A percentile compares a stretch with the other conserved stretches of the same genome.
phyloP scores from a whole-genome alignment of 2,888 invertebrate genomes.

The Teleogryllus oceanicus region DNA sequence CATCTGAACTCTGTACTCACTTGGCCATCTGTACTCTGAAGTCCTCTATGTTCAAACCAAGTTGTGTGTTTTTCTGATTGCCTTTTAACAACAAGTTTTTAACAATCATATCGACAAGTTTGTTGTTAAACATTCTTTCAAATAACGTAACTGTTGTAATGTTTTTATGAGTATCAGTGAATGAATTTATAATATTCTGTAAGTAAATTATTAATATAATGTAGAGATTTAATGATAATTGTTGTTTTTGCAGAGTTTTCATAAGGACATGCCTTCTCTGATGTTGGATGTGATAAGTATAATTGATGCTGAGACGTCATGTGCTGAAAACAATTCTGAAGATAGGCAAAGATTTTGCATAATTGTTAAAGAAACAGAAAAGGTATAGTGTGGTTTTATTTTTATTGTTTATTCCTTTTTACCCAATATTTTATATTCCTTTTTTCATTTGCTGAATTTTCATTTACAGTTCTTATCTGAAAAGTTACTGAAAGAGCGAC shows the following conservation, averaged over 20 bases:
- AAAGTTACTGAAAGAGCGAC: slow-evolving; percentile 81
- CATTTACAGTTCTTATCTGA: slow-evolving; percentile 66
- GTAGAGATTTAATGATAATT: not conserved
- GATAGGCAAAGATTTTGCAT: slow-evolving; percentile 73
- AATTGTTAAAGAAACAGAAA: slow-evolving; percentile 75
- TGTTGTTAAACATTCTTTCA: too few species aligned
- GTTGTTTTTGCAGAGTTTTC: slow-evolving; percentile 58
- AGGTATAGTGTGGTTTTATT: slow-evolving; percentile 50
- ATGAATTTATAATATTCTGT: not conserved
- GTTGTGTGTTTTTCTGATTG: too few species aligned
- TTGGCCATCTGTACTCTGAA: too few species aligned
- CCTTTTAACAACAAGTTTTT: too few species aligned
- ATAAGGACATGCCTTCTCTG: slow-evolving; percentile 76
- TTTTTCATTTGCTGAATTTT: slow-evolving; percentile 28
- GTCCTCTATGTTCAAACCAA: too few species aligned
- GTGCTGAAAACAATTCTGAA: slow-evolving; percentile 62
- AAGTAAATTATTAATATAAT: slow-evolving; percentile 11
- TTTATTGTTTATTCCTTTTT: slow-evolving; percentile 26
- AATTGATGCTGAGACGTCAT: slow-evolving; percentile 76
- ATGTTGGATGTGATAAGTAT: slow-evolving; percentile 81
- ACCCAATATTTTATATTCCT: not conserved
- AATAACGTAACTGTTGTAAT: too few species aligned
- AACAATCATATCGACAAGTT: too few species aligned
- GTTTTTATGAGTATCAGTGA: slow-evolving; percentile 22
- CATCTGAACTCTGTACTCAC: too few species aligned